Base-by-base conservation (phyloP, 2,797 vertebrate genomes). In the Staurois parvus region DNA sequence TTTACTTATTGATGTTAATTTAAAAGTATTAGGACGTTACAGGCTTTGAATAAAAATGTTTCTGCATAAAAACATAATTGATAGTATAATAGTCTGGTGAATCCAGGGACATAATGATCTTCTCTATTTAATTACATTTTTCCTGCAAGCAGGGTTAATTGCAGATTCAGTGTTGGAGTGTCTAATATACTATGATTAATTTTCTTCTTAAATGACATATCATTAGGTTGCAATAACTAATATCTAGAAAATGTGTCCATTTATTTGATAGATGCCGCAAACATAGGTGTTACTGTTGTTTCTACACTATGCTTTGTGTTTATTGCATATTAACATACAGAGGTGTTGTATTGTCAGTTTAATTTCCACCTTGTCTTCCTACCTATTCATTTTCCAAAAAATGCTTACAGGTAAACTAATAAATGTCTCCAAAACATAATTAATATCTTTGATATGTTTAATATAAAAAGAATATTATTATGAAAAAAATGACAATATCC, bases 171-270 rank as follows among this genome's bases (percentile, higher is more conserved):
- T 79, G 76, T 79, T 72, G 21, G 56, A 73, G 76, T 79, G 76
- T 84, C 83, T 79, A 79, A n/a, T 79, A 79, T 79, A 84, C 68
- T 84, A 84, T 79, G 76, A 84, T 84, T 79, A 72, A 79, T 84
- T 79, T 62, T 84, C 56, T 52, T 84, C 78, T 79, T 73, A 70
- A 79, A 79, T 79, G 76, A 73, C 83, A 84, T 72, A 78, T 64
- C 83, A 84, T 84, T 79, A 84, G 68, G 69, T 78, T 79, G 56
- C 76, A 69, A 84, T 70, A 77, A 52, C 67, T 78, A 77, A 84
- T 70, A 84, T 77, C 74, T 77, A 42, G 45, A 56, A 84, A 72
- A 72, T 59, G 45, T 76, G 64, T 69, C 45, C 48, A 34, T 84
- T 84, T 84, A 70, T 37, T 62, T 84, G 75, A 84, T 19, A 72